Evolutionary conservation across 2,797 vertebrate genomes (phyloP), one percentile per base, ranked within the genome.

Genomic region (Erpetoichthys calabaricus): DNA sequence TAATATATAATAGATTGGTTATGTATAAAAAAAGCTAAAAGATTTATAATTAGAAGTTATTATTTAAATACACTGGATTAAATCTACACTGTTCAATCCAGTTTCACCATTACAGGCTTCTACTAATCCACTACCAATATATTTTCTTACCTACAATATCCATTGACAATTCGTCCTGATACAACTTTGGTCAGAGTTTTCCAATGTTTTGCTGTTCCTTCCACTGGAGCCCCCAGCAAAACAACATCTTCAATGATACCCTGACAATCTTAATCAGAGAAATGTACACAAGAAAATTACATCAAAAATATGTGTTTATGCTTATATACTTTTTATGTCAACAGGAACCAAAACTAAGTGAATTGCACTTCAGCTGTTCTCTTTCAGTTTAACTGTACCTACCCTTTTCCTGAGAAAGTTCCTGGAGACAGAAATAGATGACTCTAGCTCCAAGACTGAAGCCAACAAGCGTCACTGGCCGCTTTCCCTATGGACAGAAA

Each of bases 381-480:
- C 25, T 25, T 25, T 25, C 25, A 25, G 25, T 25, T 25, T 25
- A 25, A 25, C 25, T 25, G 25, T 25, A 25, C 25, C 4, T 77
- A 97, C 96, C 93, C 88, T 88, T 73, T 57, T 97, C 94, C 62
- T 84, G 89, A 57, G 93, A 89, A 63, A 99, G 89, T 71, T 98
- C 96, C 59, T 93, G 90, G 9, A 99, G 84, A 67, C 96, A 99
- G 85, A 91, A 97, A 77, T 94, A 99, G 74, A 99, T 95, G 7
- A 98, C 96, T 71, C 96, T 81, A 51, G 96, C 96, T 7, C 96
- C 96, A 3, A 99, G 87, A 66, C 94, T 98, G 78, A 98, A 99
- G 45, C 96, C 96, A 43, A 98, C 87, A 59, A 99, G 82, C 45
- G 86, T 92, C 71, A 98, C 96, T 0, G 96, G 96, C 10, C 96